A percentile compares a stretch with the other conserved stretches of the same genome.
Conservation (phyloP, 2,888 invertebrate genomes). For the Cheilosia urbana region DNA sequence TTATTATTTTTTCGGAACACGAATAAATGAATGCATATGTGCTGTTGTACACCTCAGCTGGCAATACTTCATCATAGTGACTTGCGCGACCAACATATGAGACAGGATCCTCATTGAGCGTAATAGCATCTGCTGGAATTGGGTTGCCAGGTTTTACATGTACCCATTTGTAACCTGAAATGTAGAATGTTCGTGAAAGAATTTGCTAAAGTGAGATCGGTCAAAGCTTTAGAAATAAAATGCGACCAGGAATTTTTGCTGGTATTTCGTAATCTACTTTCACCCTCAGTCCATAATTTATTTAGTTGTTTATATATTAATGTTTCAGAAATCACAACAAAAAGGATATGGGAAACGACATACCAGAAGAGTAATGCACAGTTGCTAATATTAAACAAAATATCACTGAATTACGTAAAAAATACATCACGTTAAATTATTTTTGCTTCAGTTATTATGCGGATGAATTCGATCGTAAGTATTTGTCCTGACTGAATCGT, state of each 20-base stretch:
- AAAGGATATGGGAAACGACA: background rate
- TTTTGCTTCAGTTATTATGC: no score
- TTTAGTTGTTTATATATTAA: no score
- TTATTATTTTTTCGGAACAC: background rate
- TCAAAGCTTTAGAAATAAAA: background rate
- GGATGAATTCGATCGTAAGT: no score
- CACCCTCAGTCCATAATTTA: no score
- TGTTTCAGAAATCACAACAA: no score
- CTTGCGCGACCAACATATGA: slow-evolving; percentile 7
- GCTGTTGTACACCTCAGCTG: slow-evolving; percentile 10
- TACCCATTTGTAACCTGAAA: slow-evolving; percentile 23
- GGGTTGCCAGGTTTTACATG: background rate
- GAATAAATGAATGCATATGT: background rate
- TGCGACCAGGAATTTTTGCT: no score
- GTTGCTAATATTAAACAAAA: background rate
- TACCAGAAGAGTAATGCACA: background rate
- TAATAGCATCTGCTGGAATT: background rate
- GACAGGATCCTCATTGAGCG: background rate
- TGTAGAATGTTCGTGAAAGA: background rate
- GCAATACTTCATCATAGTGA: slow-evolving; percentile 19
- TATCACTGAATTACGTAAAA: background rate
- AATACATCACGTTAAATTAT: background rate
- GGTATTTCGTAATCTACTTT: no score
- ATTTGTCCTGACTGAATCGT: no score
- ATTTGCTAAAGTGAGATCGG: background rate